phyloP scores from a whole-genome alignment of 2,888 invertebrate species.

The Linyphia triangularis region DNA sequence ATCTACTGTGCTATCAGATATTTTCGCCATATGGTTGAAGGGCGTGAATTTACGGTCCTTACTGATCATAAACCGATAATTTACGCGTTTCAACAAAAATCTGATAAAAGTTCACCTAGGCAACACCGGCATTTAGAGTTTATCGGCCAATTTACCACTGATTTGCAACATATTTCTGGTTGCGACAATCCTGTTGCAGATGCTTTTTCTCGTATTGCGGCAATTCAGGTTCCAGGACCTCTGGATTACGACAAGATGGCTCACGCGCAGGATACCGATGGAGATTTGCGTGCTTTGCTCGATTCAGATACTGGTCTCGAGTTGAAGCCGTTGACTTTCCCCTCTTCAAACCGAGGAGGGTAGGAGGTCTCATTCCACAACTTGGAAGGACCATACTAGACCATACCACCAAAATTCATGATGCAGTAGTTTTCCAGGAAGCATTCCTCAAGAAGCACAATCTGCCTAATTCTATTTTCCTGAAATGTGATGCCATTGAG shows the following conservation, averaged over 20 bases:
- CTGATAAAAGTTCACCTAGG: conserved; percentile 77
- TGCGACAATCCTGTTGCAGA: no score
- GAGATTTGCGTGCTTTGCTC: not conserved
- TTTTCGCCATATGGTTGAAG: conserved; percentile 76
- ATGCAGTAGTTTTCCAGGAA: no score
- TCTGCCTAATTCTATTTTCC: no score
- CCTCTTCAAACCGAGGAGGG: not conserved
- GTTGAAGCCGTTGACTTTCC: not conserved
- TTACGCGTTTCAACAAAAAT: not conserved
- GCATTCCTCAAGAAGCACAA: no score
- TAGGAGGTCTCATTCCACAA: no score
- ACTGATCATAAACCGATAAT: conserved; percentile 76
- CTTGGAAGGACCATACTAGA: no score
- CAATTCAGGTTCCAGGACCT: no score
- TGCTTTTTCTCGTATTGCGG: no score
- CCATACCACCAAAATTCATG: no score
- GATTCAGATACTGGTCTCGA: not conserved
- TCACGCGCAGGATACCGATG: no score
- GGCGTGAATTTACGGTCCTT: conserved; percentile 10
- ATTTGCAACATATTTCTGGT: not conserved
- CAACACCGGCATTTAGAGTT: conserved; percentile 78
- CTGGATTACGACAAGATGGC: no score
- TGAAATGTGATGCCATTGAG: no score
- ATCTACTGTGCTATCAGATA: conserved; percentile 76
- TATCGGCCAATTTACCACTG: not conserved